Conservation (phyloP, 2,113 vertebrate genomes). For the Lathamus discolor region DNA sequence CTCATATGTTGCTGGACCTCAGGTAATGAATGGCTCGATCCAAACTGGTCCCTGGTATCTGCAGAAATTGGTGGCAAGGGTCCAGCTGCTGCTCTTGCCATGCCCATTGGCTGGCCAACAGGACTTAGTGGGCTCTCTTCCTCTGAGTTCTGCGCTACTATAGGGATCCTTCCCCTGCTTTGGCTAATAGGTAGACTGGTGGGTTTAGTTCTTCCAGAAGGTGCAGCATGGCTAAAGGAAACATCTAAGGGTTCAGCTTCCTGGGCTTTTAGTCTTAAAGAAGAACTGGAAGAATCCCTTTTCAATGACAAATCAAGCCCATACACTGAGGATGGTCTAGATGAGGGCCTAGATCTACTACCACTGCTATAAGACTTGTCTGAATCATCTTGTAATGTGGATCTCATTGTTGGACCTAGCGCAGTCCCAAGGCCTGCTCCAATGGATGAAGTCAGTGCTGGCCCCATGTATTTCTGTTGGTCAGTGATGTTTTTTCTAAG, state of each 20-base stretch:
- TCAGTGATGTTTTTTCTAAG: constrained; percentile 95
- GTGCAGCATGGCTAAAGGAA: constrained; percentile 85
- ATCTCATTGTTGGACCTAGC: constrained; percentile 81
- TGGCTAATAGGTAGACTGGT: constrained; percentile 98
- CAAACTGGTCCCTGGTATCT: constrained; percentile 97
- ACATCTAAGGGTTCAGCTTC: constrained; percentile 91
- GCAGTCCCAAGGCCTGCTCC: constrained; percentile 86
- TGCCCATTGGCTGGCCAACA: constrained; percentile 98
- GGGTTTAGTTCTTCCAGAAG: constrained; percentile 92
- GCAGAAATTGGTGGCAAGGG: constrained; percentile 97
- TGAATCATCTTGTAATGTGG: constrained; percentile 85
- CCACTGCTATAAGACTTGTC: constrained; percentile 92
- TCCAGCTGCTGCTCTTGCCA: constrained; percentile 96
- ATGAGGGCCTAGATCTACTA: constrained; percentile 91
- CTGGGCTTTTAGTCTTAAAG: constrained; percentile 89
- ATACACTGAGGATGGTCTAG: constrained; percentile 94
- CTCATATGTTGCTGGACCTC: constrained; percentile 99
- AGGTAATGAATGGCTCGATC: constrained; percentile 97
- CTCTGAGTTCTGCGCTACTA: constrained; percentile 98
- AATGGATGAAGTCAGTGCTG: constrained; percentile 82
- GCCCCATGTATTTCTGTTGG: constrained; percentile 93
- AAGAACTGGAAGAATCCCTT: constrained; percentile 93
- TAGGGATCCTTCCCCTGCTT: constrained; percentile 94
- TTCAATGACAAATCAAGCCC: constrained; percentile 97
- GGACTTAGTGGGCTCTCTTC: constrained; percentile 98